phyloP scores from a whole-genome alignment of 2,888 invertebrate genomes.

The Lymantria dispar region DNA sequence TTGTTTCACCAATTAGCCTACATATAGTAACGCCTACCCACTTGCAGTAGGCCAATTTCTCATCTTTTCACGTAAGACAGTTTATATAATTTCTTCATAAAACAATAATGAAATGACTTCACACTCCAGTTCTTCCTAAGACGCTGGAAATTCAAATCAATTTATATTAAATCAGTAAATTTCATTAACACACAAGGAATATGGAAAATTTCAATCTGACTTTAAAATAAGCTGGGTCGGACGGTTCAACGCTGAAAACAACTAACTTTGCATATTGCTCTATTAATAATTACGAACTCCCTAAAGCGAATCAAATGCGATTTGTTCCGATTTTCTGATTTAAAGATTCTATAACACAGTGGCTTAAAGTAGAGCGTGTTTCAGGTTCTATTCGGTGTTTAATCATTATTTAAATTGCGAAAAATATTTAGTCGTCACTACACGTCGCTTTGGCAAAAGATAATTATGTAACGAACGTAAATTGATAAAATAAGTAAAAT shows the following conservation, averaged over 20 bases:
- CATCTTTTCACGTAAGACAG: too few relatives aligned
- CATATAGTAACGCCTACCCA: too few relatives aligned
- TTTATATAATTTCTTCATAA: too few relatives aligned
- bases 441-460: too few relatives aligned
- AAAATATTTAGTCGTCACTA: too few relatives aligned
- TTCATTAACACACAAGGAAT: constrained; percentile 49
- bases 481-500: too few relatives aligned
- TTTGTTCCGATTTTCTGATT: constrained; percentile 53
- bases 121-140: neutral
- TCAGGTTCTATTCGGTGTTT: constrained; percentile 14
- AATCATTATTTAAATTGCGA: too few relatives aligned
- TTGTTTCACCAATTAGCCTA: too few relatives aligned
- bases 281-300: constrained; percentile 64
- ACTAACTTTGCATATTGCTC: constrained; percentile 75
- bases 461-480: too few relatives aligned
- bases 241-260: constrained; percentile 44
- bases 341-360: constrained; percentile 1
- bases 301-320: constrained; percentile 52
- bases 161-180: constrained; percentile 29
- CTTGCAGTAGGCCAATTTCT: too few relatives aligned
- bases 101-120: too few relatives aligned
- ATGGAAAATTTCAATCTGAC: constrained; percentile 70
- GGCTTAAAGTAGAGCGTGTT: neutral
- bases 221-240: constrained; percentile 63
- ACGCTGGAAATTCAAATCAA: constrained; percentile 5